phyloP scores from a whole-genome alignment of 1,140 invertebrate species.

The Aphidius ervi region DNA sequence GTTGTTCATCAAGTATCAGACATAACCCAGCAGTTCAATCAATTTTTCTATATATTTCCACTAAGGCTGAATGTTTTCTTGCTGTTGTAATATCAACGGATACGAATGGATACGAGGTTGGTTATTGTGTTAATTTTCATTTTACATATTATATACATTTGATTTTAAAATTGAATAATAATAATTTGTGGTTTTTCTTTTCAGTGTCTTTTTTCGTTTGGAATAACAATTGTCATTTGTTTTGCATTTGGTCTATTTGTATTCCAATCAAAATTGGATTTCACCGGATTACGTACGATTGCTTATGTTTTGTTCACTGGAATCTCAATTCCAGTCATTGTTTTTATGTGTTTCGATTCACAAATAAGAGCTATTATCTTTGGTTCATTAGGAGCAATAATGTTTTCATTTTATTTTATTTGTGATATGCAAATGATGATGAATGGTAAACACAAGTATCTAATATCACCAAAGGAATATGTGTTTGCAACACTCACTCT shows the following conservation, averaged over 20 bases:
- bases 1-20: slow-evolving; percentile 73
- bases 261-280: slow-evolving; percentile 91
- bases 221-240: background rate
- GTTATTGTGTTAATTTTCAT: slow-evolving; percentile 5
- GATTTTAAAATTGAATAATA: background rate
- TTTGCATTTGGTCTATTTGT: slow-evolving; percentile 79
- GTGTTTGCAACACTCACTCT: slow-evolving; percentile 89
- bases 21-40: slow-evolving; percentile 84
- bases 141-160: background rate
- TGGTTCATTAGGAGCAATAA: slow-evolving; percentile 72
- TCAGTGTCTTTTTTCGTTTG: background rate
- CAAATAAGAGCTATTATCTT: slow-evolving; percentile 70
- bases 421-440: slow-evolving; percentile 86
- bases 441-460: slow-evolving; percentile 86
- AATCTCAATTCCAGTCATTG: slow-evolving; percentile 77
- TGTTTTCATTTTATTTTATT: slow-evolving; percentile 58
- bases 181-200: slow-evolving; percentile 14
- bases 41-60: slow-evolving; percentile 83
- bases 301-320: slow-evolving; percentile 75
- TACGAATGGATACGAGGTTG: slow-evolving; percentile 57
- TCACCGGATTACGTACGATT: slow-evolving; percentile 77
- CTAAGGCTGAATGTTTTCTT: slow-evolving; percentile 72
- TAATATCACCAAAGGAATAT: slow-evolving; percentile 93
- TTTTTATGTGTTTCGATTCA: slow-evolving; percentile 64
- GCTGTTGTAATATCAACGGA: slow-evolving; percentile 66